Evolutionary conservation across 2,113 vertebrate species (phyloP), one percentile per base, ranked within the genome.

Genomic region (Mesitornis unicolor): DNA sequence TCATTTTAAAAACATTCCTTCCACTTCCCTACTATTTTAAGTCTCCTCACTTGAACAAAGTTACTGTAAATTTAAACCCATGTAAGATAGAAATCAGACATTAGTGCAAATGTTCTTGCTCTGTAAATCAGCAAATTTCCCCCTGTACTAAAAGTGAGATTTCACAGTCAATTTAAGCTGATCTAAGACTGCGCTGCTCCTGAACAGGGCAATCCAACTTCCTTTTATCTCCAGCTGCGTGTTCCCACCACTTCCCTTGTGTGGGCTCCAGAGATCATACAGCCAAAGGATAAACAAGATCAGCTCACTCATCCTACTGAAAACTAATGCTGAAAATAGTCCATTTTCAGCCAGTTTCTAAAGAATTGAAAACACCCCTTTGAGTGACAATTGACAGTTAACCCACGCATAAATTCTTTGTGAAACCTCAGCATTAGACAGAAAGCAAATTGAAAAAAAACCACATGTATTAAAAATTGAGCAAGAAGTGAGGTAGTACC

Each of bases 161-260:
- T 97, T 97, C 96, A 97, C 96, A 96, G 95, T 93, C 96, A 97
- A 95, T 97, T 97, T 95, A 95, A 95, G 93, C 91, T 95, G 96
- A 95, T 97, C 95, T 97, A 90, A 97, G 94, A 75, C 94, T 96
- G 84, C 68, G 20, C 64, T 91, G 86, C 94, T 96, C 94, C 96
- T 87, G 96, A 95, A 68, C 95, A 95, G 89, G 76, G 93, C 94
- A 96, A 95, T 96, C 93, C 89, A 84, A 87, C 95, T 97, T 96
- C 81, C 94, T 96, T 97, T 97, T 96, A 96, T 96, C 96, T 95
- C 91, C 96, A 97, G 94, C 94, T 96, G 95, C 31, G 1, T 92
- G 86, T 89, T 95, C 91, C 95, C 94, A 93, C 83, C 89, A 96
- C 95, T 96, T 97, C 95, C 94, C 94, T 97, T 96, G 76, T 97